Conservation (phyloP, 2,113 vertebrate genomes). For the Halichoerus grypus region DNA sequence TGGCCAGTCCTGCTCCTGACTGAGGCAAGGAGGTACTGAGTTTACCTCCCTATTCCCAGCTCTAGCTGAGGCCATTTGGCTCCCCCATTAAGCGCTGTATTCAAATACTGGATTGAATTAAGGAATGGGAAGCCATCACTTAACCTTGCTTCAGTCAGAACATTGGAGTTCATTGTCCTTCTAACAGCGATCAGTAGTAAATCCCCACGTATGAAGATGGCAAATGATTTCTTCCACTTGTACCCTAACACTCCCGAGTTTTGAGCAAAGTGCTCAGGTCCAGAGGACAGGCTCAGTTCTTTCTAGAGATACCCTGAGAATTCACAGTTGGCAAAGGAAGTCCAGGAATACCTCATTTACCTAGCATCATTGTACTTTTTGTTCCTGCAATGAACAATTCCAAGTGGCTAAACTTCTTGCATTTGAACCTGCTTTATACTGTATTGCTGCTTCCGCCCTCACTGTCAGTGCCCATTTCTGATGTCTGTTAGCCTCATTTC, state of each 20-base stretch:
- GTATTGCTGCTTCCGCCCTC: neutral
- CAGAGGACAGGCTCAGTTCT: slow-evolving; percentile 7
- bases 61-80: neutral
- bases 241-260: neutral
- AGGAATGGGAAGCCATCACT: neutral
- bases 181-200: neutral
- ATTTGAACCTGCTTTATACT: neutral
- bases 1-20: neutral
- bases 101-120: neutral
- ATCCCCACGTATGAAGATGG: neutral
- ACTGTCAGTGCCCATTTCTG: neutral
- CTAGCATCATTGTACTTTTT: neutral
- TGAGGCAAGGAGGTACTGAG: neutral
- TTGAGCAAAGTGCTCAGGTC: neutral
- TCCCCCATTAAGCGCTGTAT: neutral
- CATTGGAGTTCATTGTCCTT: neutral
- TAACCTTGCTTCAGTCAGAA: neutral
- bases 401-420: neutral
- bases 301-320: neutral
- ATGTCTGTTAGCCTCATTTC: neutral
- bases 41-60: neutral
- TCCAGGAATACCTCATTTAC: neutral
- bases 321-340: slow-evolving; percentile 9
- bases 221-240: neutral
- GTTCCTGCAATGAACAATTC: neutral